Evolutionary conservation across 2,797 vertebrate genomes (phyloP), one percentile per base, ranked within the genome.

Genomic region (Tamandua tetradactyla): DNA sequence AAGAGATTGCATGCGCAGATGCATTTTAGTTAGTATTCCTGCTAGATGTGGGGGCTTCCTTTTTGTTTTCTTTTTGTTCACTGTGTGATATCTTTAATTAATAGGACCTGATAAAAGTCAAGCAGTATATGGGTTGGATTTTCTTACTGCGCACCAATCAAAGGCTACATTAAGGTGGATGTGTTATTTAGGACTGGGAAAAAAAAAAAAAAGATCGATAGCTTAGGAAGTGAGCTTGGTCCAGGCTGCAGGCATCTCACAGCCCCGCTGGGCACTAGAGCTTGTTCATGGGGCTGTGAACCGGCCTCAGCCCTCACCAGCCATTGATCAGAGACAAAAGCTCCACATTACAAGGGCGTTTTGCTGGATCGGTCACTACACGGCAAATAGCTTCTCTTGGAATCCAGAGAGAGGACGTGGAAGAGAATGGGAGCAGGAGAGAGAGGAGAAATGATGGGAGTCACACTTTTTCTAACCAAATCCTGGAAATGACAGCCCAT

Each of bases 281-380:
- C 47, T n/a, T n/a, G n/a, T n/a, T n/a, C n/a, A n/a, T n/a, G n/a
- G n/a, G n/a, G n/a, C n/a, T n/a, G n/a, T n/a, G n/a, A n/a, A n/a
- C n/a, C n/a, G n/a, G n/a, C 47, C 47, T 11, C 47, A 5, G 7
- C 27, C 22, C 2, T 52, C 55, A 42, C 17, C 12, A 22, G 68
- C 35, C 2, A 0, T 40, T 17, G 40, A 6, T 59, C 13, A 5
- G 13, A 47, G n/a, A n/a, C 20, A 22, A 0, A 22, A 47, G 23
- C 35, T 32, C 17, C 20, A 8, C 37, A 13, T 25, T 13, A 2
- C n/a, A 40, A 4, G 35, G 22, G n/a, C n/a, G 27, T 72, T 44
- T 64, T 32, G 52, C 3, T 2, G n/a, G 75, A 14, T 27, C 7
- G 25, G 61, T 92, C 42, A 37, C 20, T 57, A 6, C 47, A 4